Evolutionary conservation across 2,797 vertebrate genomes (phyloP).

Genomic region (Taeniopygia guttata): DNA sequence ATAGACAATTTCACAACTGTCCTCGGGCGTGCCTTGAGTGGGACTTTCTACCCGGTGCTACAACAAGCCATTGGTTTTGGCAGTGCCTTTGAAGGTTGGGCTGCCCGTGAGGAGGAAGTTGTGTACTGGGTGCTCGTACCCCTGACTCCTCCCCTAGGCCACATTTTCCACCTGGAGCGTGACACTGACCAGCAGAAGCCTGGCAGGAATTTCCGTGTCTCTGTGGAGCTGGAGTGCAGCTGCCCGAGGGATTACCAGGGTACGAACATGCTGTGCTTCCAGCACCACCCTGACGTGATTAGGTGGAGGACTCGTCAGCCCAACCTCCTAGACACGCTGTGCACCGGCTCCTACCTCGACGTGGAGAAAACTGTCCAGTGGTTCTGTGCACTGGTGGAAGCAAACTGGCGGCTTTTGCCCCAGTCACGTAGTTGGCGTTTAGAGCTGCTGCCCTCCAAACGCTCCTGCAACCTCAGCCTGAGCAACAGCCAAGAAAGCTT

Average conservation of each 20-base stretch:
- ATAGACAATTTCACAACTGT: neutral
- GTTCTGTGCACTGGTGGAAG: neutral
- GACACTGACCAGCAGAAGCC: too few relatives aligned
- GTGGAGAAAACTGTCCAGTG: neutral
- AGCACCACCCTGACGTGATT: neutral
- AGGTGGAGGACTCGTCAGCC: neutral
- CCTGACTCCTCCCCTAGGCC: neutral
- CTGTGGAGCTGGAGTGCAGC: neutral
- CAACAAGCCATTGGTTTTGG: neutral
- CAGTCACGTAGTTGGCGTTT: neutral
- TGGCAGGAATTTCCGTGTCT: fast-evolving
- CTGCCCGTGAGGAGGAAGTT: neutral
- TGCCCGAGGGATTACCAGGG: fast-evolving
- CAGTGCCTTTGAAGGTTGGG: neutral
- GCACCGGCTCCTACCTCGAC: fast-evolving
- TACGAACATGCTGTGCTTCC: neutral
- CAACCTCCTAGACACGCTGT: neutral
- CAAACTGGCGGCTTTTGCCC: neutral
- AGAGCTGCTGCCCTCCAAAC: neutral
- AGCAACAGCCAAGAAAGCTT: neutral
- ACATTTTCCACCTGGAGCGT: neutral
- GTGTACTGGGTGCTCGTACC: neutral
- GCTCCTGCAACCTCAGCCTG: neutral
- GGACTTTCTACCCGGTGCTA: neutral
- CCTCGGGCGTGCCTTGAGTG: neutral